Evolutionary conservation across 2,888 invertebrate species (phyloP).

Genomic region (Tinea pellionella): DNA sequence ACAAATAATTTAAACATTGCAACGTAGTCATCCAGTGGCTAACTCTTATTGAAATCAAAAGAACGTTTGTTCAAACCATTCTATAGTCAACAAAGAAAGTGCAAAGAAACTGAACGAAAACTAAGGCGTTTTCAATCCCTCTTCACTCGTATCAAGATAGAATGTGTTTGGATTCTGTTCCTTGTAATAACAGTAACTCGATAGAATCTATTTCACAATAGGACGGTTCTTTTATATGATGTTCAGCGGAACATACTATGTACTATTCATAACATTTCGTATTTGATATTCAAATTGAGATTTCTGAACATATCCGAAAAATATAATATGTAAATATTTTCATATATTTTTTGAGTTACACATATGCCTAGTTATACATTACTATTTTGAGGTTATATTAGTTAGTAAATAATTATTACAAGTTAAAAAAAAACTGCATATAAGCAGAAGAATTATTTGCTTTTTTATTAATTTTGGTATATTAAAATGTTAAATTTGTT

Average conservation of each 20-base stretch:
- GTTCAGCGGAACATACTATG: neutral
- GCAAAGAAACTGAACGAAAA: neutral
- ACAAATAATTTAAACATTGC: too few species aligned
- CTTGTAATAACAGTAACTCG: neutral
- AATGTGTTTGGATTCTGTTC: constrained; percentile 3
- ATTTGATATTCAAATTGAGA: neutral
- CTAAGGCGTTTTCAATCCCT: neutral
- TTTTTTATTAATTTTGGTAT: too few species aligned
- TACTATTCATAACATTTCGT: neutral
- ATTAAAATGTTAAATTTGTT: too few species aligned
- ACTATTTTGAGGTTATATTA: too few species aligned
- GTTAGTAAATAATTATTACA: too few species aligned
- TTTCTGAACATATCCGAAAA: neutral
- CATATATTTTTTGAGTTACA: too few species aligned
- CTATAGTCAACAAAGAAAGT: neutral
- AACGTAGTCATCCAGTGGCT: neutral
- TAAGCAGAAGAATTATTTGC: too few species aligned
- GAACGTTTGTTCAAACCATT: neutral
- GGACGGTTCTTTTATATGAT: neutral
- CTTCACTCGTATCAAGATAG: neutral
- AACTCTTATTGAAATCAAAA: neutral
- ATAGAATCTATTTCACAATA: constrained; percentile 3
- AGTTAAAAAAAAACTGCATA: too few species aligned
- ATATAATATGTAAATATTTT: neutral
- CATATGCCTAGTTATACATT: too few species aligned